Evolutionary conservation across 2,113 vertebrate genomes (phyloP).

Genomic region (Poeciliopsis occidentalis): DNA sequence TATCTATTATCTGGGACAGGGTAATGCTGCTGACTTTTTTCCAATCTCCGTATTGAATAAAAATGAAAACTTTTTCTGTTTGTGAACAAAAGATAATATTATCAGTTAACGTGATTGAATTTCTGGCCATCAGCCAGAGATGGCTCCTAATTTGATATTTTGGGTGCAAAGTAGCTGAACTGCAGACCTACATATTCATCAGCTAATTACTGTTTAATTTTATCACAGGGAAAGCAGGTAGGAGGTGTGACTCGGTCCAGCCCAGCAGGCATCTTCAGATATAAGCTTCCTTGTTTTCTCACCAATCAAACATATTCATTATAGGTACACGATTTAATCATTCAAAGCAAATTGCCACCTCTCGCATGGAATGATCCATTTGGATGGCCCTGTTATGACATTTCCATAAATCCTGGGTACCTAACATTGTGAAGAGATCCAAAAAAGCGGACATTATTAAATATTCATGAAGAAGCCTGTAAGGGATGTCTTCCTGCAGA

Average conservation of each 20-base stretch:
- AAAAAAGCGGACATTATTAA: constrained; percentile 47
- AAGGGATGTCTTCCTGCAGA: constrained; percentile 40
- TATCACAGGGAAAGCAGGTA: not conserved
- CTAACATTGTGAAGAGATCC: constrained; percentile 19
- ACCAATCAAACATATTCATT: not conserved
- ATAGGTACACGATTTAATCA: not conserved
- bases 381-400: not conserved
- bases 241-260: not conserved
- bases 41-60: not conserved
- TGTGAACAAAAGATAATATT: not conserved
- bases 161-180: not conserved
- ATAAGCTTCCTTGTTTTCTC: not conserved
- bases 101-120: not conserved
- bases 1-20: not conserved
- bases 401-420: constrained; percentile 22
- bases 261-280: not conserved
- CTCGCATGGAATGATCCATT: not conserved
- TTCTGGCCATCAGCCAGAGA: too few species aligned
- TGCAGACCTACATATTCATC: not conserved
- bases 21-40: not conserved
- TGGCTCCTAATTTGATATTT: too few species aligned
- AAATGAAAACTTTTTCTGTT: not conserved
- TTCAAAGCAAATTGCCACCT: not conserved
- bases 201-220: not conserved
- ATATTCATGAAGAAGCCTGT: constrained; percentile 55